A percentile compares a stretch with the other conserved stretches of the same genome.
Evolutionary conservation across 2,797 vertebrate genomes (phyloP).

Genomic region (Urosaurus nigricauda): DNA sequence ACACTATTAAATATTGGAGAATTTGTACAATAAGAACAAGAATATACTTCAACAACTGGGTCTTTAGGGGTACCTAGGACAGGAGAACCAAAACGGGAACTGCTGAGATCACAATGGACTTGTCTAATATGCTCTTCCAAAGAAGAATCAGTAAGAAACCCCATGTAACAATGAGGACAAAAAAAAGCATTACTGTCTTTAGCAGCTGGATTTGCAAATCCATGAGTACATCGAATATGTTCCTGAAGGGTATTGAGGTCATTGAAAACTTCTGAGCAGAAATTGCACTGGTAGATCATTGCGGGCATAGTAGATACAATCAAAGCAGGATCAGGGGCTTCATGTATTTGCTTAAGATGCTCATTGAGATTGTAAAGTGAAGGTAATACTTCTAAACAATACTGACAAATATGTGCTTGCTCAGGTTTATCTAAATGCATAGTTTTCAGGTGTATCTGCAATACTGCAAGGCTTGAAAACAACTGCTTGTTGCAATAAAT

Average conservation of each 20-base stretch:
- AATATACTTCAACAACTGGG: slow-evolving; percentile 97
- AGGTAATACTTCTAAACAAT: slow-evolving; percentile 96
- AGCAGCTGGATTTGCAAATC: slow-evolving; percentile 93
- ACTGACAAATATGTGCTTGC: slow-evolving; percentile 98
- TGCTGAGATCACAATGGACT: slow-evolving; percentile 95
- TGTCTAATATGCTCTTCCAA: slow-evolving; percentile 98
- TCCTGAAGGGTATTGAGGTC: slow-evolving; percentile 98
- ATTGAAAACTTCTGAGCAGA: slow-evolving; percentile 94
- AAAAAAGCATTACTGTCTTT: slow-evolving; percentile 99
- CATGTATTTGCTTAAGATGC: slow-evolving; percentile 96
- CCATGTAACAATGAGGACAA: slow-evolving; percentile 99
- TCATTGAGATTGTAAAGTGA: slow-evolving; percentile 97
- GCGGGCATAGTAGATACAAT: slow-evolving; percentile 90
- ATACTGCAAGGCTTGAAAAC: slow-evolving; percentile 95
- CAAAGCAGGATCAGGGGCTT: slow-evolving; percentile 90
- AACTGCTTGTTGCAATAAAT: slow-evolving; percentile 98
- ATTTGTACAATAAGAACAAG: slow-evolving; percentile 99
- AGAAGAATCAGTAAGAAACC: slow-evolving; percentile 96
- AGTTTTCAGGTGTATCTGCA: slow-evolving; percentile 97
- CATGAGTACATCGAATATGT: slow-evolving; percentile 96
- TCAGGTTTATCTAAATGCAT: slow-evolving; percentile 98
- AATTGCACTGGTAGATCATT: slow-evolving; percentile 97
- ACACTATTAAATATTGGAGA: slow-evolving; percentile 99
- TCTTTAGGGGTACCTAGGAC: slow-evolving; percentile 94
- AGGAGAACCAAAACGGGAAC: slow-evolving; percentile 95